A percentile compares a stretch with the other conserved stretches of the same genome.
Evolutionary conservation across 1,140 invertebrate species (phyloP).

Genomic region (Danaus melanippus): DNA sequence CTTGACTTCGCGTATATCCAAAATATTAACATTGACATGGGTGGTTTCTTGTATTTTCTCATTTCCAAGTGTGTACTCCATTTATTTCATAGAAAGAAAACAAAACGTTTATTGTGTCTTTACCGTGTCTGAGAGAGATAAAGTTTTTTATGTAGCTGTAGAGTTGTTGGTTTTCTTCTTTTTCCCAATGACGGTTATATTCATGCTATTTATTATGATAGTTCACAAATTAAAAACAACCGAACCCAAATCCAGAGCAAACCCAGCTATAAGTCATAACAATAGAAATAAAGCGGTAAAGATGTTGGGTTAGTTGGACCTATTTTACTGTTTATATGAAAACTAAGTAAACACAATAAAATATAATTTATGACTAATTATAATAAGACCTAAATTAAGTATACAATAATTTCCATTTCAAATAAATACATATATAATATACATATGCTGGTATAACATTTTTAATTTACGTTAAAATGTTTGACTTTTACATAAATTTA

Average conservation of each 20-base stretch:
- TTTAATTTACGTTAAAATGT: too few species aligned
- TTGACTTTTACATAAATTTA: too few species aligned
- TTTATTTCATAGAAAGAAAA: constrained; percentile 73
- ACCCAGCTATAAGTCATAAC: constrained; percentile 47
- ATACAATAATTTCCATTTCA: too few species aligned
- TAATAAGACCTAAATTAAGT: too few species aligned
- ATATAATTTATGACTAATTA: too few species aligned
- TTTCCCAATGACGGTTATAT: constrained; percentile 87
- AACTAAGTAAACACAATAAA: too few species aligned
- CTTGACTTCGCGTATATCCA: constrained; percentile 81
- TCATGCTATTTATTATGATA: constrained; percentile 86
- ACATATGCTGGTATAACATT: too few species aligned
- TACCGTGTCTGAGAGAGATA: constrained; percentile 71
- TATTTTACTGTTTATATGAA: too few species aligned
- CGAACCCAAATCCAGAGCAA: constrained; percentile 62
- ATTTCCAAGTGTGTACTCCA: constrained; percentile 82
- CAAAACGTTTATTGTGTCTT: constrained; percentile 67
- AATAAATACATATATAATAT: too few species aligned
- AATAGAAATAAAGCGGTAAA: constrained; percentile 71
- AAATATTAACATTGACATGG: constrained; percentile 82
- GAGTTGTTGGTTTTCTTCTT: constrained; percentile 88
- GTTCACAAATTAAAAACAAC: constrained; percentile 80
- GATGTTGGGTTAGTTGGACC: constrained; percentile 65
- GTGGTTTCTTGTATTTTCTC: constrained; percentile 79
- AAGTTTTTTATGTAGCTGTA: constrained; percentile 79